phyloP scores from a whole-genome alignment of 2,113 vertebrate species.

The Tenrec ecaudatus region DNA sequence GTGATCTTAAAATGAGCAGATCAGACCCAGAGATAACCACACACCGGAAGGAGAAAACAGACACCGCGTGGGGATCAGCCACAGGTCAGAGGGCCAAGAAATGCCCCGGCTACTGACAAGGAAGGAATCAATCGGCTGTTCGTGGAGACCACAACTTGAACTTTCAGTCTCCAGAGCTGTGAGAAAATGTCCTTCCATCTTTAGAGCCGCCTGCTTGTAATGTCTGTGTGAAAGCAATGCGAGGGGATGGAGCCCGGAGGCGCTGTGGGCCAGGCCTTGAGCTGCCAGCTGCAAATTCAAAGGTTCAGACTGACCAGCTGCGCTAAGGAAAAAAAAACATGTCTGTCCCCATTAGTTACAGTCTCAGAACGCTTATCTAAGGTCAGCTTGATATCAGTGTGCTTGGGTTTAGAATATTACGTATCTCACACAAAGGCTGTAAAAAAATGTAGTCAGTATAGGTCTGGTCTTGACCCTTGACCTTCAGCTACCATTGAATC shows the following conservation, averaged over 20 bases:
- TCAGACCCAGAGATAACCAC: background rate
- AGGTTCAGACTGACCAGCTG: too few species aligned
- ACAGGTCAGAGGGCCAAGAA: background rate
- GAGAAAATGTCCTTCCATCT: background rate
- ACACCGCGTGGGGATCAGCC: background rate
- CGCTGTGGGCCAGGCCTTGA: too few species aligned
- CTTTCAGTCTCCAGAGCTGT: background rate
- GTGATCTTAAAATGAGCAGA: background rate
- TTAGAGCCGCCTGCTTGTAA: background rate
- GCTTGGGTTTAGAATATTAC: background rate
- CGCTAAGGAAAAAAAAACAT: too few species aligned
- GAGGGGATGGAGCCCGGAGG: too few species aligned
- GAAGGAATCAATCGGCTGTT: background rate
- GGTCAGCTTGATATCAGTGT: too few species aligned
- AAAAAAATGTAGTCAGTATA: background rate
- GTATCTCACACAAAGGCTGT: background rate
- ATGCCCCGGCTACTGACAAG: background rate
- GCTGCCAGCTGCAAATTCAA: too few species aligned
- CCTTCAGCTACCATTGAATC: background rate
- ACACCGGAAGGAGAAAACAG: background rate
- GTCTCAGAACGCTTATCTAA: too few species aligned
- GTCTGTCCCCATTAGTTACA: too few species aligned
- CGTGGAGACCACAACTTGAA: background rate
- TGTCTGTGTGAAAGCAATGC: background rate
- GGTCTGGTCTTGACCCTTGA: background rate